These are phyloP conservation scores for Drosophila setosimentum DNA, from an alignment of 2,888 invertebrate species.

Conservation along the genomic window DNA sequence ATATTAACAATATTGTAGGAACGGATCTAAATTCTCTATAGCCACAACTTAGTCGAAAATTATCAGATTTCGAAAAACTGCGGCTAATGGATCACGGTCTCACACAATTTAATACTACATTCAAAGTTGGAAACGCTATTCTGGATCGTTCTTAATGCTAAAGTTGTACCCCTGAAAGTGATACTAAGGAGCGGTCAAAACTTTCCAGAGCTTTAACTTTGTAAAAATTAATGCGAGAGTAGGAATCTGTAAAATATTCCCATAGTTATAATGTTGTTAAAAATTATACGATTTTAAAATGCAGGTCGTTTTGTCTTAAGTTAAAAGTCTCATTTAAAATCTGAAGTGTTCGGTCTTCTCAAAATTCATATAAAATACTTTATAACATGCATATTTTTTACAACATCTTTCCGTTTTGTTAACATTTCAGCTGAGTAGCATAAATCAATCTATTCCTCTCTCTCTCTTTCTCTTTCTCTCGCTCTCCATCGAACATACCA, in stretches of 20 bases:
- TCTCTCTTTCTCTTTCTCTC: not conserved
- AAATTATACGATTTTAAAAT: not conserved
- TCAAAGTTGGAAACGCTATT: not conserved
- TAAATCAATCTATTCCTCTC: not conserved
- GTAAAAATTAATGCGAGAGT: not conserved
- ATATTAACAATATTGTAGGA: too few relatives aligned
- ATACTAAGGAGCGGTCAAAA: not conserved
- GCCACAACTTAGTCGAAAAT: not conserved
- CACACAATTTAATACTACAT: not conserved
- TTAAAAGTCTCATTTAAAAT: not conserved
- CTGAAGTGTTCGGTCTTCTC: not conserved
- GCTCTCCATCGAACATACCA: not conserved
- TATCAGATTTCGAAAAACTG: not conserved
- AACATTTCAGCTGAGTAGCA: constrained; percentile 41
- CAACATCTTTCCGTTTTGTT: constrained; percentile 18
- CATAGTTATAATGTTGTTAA: not conserved
- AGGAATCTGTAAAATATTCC: not conserved
- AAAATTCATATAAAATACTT: not conserved
- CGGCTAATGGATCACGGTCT: too few relatives aligned
- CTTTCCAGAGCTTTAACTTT: not conserved
- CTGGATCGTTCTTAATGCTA: too few relatives aligned
- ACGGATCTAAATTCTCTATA: not conserved
- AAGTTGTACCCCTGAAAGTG: too few relatives aligned
- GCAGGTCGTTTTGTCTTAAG: not conserved
- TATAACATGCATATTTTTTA: constrained; percentile 30